Conservation (phyloP, 1,140 invertebrate genomes). For the Brachionus angularis region DNA sequence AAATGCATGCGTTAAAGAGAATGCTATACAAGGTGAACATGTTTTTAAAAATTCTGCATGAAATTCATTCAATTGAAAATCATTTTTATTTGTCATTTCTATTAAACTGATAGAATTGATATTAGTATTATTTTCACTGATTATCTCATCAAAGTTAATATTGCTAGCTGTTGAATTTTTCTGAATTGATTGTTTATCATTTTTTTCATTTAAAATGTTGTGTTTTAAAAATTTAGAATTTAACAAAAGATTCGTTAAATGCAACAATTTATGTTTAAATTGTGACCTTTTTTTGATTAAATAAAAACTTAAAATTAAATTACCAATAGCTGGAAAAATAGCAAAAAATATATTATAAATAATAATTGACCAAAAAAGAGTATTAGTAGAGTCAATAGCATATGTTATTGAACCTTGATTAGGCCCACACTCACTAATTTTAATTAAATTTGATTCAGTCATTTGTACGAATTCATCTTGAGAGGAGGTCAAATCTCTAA, state of each 20-base stretch:
- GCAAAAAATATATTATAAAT: constrained; percentile 36
- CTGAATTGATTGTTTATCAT: background rate
- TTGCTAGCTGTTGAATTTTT: background rate
- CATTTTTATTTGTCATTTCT: background rate
- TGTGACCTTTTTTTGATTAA: constrained; percentile 4
- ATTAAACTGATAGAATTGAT: no score
- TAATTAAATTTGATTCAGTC: background rate
- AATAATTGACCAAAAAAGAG: constrained; percentile 38
- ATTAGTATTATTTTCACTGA: no score
- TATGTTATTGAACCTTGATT: constrained; percentile 5
- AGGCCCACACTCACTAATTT: constrained; percentile 9
- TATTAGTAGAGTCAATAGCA: constrained; percentile 19
- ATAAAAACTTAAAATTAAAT: constrained; percentile 11
- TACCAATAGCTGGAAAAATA: constrained; percentile 3
- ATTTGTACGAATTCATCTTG: no score
- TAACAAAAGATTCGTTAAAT: background rate
- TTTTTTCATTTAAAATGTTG: background rate
- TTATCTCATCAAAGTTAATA: no score
- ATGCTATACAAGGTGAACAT: constrained; percentile 36
- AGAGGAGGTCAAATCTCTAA: no score
- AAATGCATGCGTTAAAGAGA: constrained; percentile 9
- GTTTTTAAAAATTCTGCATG: constrained; percentile 37
- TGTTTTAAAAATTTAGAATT: background rate
- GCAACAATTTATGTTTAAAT: background rate
- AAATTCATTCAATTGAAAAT: constrained; percentile 19